phyloP scores from a whole-genome alignment of 2,888 invertebrate genomes.

The Rhamnusium bicolor region DNA sequence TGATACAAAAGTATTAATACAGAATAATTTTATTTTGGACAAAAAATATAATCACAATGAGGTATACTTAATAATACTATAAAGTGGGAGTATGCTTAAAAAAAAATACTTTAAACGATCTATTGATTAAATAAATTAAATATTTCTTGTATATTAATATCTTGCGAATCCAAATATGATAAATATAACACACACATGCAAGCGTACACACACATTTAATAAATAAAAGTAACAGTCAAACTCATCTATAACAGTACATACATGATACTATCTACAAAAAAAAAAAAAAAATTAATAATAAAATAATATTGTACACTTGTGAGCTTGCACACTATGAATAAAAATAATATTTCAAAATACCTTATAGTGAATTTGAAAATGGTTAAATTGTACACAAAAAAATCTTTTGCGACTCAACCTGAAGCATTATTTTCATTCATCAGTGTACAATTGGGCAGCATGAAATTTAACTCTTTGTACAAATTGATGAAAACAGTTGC shows the following conservation, averaged over 20 bases:
- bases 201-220: slow-evolving; percentile 54
- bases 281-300: slow-evolving; percentile 41
- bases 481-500: slow-evolving; percentile 15
- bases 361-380: background rate
- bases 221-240: slow-evolving; percentile 53
- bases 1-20: slow-evolving; percentile 4
- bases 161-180: slow-evolving; percentile 41
- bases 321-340: slow-evolving; percentile 40
- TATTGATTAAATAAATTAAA: slow-evolving; percentile 45
- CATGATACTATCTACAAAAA: slow-evolving; percentile 34
- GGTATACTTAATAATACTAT: slow-evolving; percentile 67
- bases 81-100: slow-evolving; percentile 58
- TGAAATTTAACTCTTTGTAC: slow-evolving; percentile 37
- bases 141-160: slow-evolving; percentile 28
- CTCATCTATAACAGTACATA: slow-evolving; percentile 33
- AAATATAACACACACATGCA: slow-evolving; percentile 47
- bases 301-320: slow-evolving; percentile 48
- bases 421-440: background rate
- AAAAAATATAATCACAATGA: slow-evolving; percentile 66
- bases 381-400: background rate
- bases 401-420: background rate
- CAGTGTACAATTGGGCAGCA: slow-evolving; percentile 32
- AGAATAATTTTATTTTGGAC: slow-evolving; percentile 61
- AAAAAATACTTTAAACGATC: slow-evolving; percentile 41
- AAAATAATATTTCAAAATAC: slow-evolving; percentile 44